A percentile compares a stretch with the other conserved stretches of the same genome.
Evolutionary conservation across 2,113 vertebrate species (phyloP).

Genomic region (Candoia aspera): DNA sequence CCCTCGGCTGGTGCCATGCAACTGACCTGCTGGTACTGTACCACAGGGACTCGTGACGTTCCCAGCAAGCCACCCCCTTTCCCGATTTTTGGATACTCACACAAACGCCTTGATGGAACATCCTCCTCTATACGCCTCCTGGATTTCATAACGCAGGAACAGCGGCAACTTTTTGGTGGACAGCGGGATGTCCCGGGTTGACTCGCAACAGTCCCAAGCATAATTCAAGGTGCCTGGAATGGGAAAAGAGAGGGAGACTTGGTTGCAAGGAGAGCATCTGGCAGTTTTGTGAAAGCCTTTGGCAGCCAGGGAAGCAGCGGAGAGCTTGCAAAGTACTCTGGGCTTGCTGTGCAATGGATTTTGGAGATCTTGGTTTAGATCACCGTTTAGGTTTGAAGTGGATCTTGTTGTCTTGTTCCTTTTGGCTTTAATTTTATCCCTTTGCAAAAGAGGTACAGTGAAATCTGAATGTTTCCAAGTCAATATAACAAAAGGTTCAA

Average conservation of each 20-base stretch:
- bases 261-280: background rate
- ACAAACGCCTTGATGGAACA: background rate
- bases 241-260: background rate
- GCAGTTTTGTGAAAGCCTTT: background rate
- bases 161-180: accelerated
- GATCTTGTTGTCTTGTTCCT: background rate
- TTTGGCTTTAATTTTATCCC: background rate
- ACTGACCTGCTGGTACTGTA: background rate
- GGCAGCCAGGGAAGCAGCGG: background rate
- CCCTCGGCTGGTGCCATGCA: background rate
- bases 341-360: background rate
- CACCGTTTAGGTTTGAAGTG: background rate
- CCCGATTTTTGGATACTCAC: background rate
- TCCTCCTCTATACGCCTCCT: background rate
- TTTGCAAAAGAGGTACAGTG: background rate
- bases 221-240: background rate
- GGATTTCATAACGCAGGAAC: background rate
- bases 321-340: background rate
- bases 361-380: background rate
- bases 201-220: accelerated
- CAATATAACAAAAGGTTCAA: background rate
- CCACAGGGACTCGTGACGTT: background rate
- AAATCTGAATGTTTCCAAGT: background rate
- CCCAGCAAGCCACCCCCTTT: background rate
- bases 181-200: accelerated